phyloP scores from a whole-genome alignment of 2,113 vertebrate species.

The Tamias sibiricus region DNA sequence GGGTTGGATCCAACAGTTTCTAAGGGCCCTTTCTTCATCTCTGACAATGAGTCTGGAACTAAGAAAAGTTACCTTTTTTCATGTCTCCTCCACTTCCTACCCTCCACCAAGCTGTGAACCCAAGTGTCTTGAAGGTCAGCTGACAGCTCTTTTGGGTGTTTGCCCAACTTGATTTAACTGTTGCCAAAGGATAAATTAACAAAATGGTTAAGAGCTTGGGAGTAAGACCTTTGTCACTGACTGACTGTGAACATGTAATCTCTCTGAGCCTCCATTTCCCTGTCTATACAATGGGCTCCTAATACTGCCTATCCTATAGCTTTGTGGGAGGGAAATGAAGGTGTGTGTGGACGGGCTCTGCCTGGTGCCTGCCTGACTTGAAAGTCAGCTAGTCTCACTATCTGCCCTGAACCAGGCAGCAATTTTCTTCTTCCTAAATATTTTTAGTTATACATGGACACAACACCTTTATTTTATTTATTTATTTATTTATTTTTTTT shows the following conservation, averaged over 20 bases:
- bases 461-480: no score
- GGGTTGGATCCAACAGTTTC: background rate
- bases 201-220: background rate
- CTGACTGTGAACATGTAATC: background rate
- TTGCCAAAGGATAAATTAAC: background rate
- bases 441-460: no score
- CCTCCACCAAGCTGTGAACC: background rate
- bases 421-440: background rate
- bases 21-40: background rate
- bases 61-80: background rate
- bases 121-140: background rate
- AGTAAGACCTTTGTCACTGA: background rate
- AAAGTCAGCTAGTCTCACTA: no score
- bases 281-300: background rate
- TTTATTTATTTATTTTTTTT: no score
- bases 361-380: rapidly evolving
- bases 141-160: background rate
- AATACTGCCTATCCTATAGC: no score
- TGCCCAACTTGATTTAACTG: conserved; percentile 15
- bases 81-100: background rate
- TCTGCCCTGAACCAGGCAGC: background rate
- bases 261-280: background rate
- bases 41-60: background rate
- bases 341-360: rapidly evolving
- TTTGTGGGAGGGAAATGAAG: no score